phyloP scores from a whole-genome alignment of 2,113 vertebrate genomes.

The Cinclus mexicanus region DNA sequence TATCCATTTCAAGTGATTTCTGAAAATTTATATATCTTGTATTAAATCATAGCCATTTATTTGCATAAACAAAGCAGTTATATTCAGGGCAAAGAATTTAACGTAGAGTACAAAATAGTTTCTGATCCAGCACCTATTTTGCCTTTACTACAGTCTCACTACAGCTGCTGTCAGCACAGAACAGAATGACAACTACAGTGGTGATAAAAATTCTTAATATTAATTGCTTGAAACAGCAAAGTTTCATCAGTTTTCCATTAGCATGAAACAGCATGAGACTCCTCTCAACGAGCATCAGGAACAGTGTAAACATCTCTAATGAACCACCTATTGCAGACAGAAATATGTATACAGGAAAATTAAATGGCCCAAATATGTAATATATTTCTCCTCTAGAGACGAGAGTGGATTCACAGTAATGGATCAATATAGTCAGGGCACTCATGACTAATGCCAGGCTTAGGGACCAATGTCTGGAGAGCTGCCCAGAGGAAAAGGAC shows the following conservation, averaged over 20 bases:
- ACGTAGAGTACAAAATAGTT: background rate
- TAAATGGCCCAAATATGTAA: background rate
- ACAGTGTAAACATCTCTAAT: constrained; percentile 30
- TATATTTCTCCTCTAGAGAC: background rate
- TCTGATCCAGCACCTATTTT: background rate
- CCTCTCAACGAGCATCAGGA: background rate
- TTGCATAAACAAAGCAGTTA: background rate
- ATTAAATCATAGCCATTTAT: background rate
- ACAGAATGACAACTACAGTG: background rate
- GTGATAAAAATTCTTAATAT: constrained; percentile 36
- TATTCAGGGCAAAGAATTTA: background rate
- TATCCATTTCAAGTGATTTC: background rate
- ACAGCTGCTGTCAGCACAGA: background rate
- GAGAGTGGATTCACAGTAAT: background rate
- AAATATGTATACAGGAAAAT: constrained; percentile 15
- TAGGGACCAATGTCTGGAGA: background rate
- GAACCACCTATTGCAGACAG: constrained; percentile 13
- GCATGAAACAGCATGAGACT: constrained; percentile 15
- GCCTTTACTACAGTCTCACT: background rate
- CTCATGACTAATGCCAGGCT: background rate
- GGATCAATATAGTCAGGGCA: background rate
- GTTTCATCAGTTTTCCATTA: constrained; percentile 49
- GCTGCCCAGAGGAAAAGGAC: background rate
- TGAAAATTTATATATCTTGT: background rate
- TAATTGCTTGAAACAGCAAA: constrained; percentile 27